Evolutionary conservation across 2,797 vertebrate species (phyloP), one percentile per base, ranked within the genome.

Genomic region (Micrastur ruficollis): DNA sequence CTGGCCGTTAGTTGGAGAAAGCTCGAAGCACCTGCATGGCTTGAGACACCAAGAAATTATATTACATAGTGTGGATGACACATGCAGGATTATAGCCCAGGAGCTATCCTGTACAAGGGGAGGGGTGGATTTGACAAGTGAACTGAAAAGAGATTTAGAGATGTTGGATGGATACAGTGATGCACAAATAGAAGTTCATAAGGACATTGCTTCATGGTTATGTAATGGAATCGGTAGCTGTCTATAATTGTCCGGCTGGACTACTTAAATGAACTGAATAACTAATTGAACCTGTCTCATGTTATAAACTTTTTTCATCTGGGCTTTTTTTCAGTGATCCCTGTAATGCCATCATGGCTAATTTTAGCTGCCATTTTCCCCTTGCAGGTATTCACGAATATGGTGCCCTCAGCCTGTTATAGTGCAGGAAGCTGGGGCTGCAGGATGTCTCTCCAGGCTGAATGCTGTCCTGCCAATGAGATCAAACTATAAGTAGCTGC

Each of bases 401-500:
- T 0, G 0, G 20, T 50, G 23, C 27, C 10, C 50, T 78, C 52
- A 82, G 59, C 13, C 63, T 91, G 44, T 38, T 62, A 47, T 55
- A 80, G 67, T 29, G 88, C 20, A 94, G 76, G 74, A 97, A 89
- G 18, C 0, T 72, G 29, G 26, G 50, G 42, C 42, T 92, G 75
- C 72, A 70, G 52, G n/a, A 44, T 44, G 10, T 58, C 59, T 90
- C 58, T 93, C 63, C 31, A 65, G 89, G 78, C 91, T 80, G 86
- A 97, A 91, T 52, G 82, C 50, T 70, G 89, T 97, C 89, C 87
- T 97, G 84, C 94, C 95, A 93, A 70, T 96, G 91, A 94, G 83
- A 97, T 94, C 71, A 96, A 93, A 97, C 94, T 88, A 90, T 93
- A 96, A 94, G 80, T 93, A 90, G 81, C 87, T 56, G 40, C 92